These are phyloP conservation scores for Melanotaenia trifasciata DNA, from an alignment of 2,797 vertebrate genomes.

Conservation along the genomic window DNA sequence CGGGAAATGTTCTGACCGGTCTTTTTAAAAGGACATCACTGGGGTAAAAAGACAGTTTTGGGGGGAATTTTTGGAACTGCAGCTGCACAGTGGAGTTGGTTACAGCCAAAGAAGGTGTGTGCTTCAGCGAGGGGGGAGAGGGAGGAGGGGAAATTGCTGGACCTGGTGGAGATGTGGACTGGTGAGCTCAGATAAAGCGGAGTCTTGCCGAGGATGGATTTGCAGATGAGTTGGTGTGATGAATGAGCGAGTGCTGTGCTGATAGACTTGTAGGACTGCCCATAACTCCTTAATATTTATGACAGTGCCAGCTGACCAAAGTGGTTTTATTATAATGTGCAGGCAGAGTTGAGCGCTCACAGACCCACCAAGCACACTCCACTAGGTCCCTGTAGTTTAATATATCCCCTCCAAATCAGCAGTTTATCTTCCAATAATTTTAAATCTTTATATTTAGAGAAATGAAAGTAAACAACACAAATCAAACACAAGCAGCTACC, in stretches of 20 bases:
- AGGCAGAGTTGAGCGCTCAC: conserved; percentile 45
- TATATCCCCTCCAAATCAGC: conserved; percentile 37
- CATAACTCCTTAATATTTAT: conserved; percentile 72
- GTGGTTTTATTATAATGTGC: conserved; percentile 61
- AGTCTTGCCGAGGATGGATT: conserved; percentile 73
- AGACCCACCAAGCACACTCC: conserved; percentile 32
- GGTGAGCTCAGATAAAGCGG: conserved; percentile 71
- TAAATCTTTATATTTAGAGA: conserved; percentile 9
- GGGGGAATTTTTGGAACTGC: conserved; percentile 54
- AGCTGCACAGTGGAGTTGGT: conserved; percentile 54
- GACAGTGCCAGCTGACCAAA: conserved; percentile 66
- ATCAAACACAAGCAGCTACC: background rate
- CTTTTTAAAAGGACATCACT: conserved; percentile 57
- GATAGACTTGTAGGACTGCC: conserved; percentile 69
- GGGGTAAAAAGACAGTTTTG: conserved; percentile 65
- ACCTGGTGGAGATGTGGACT: conserved; percentile 66
- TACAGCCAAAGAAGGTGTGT: conserved; percentile 67
- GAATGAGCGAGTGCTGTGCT: conserved; percentile 59
- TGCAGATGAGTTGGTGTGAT: conserved; percentile 73
- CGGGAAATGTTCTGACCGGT: conserved; percentile 46
- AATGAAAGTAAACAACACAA: background rate
- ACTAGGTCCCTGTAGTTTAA: conserved; percentile 37
- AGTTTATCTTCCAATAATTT: background rate
- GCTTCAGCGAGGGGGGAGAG: conserved; percentile 35
- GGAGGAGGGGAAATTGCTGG: conserved; percentile 22